Base-by-base conservation (phyloP, 2,888 invertebrate genomes). In the Anaspis maculata region DNA sequence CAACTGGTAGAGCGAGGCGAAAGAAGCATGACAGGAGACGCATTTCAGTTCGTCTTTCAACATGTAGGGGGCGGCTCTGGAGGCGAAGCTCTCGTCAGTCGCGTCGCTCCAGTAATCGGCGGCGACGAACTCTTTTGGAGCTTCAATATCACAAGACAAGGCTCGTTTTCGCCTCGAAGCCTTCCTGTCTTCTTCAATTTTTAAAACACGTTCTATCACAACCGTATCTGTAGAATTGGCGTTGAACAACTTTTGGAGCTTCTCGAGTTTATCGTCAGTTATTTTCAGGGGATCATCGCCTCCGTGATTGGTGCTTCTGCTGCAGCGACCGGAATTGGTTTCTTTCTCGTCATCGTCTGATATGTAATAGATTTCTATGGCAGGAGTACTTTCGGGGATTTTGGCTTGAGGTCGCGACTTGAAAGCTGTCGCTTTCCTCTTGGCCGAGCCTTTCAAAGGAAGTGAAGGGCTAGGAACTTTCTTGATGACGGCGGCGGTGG, bases 1-100 rank as follows among this genome's bases (percentile, higher is more conserved):
- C 3, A 82, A 55, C 44, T 74, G 71, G 29, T 33, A 36, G 10
- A 70, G 53, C 15, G 70, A 68, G 1, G 62, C 54, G 49, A 70
- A 74, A 43, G 62, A 68, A 9, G 52, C 53, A 23, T 70, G 66
- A 51, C 79, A 79, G 30, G 68, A 66, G 43, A 70, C 67, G 52
- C 79, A 79, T 5, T 60, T 51, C 1, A 73, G 49, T 35, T 60
- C 66, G 4, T 56, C 49, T 19, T 63, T 45, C 38, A 72, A 68
- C 29, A 72, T 64, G 40, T 71, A 70, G 1, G 48, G 43, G 1
- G 45, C 23, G 6, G 49, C 49, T 30, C 41, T 48, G n/a, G 36
- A 23, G 21, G 46, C 13, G 25, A 49, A 48, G 21, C 21, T 16
- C 10, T 38, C 30, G 27, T 46, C 35, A 9, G 9, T 16, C 12